A percentile compares a stretch with the other conserved stretches of the same genome.
These are phyloP conservation scores for Plagodis dolabraria DNA, from an alignment of 2,888 invertebrate genomes.

Conservation along the genomic window DNA sequence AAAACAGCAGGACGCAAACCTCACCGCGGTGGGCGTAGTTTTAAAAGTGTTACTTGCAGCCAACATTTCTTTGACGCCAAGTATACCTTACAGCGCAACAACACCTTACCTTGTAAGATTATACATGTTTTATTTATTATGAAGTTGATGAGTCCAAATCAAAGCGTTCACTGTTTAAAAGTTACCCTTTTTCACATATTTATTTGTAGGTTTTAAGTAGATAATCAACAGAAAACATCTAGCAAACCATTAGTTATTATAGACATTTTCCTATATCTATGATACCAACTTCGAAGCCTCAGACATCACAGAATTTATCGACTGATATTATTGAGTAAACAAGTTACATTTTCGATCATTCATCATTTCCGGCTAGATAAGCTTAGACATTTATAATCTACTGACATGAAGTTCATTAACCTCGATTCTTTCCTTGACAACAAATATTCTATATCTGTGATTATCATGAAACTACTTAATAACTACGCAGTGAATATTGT, in stretches of 20 bases:
- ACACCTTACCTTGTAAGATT: too few species aligned
- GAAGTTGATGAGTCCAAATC: too few species aligned
- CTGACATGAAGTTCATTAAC: constrained; percentile 28
- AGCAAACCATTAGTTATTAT: background rate
- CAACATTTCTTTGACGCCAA: too few species aligned
- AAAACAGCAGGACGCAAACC: too few species aligned
- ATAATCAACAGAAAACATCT: background rate
- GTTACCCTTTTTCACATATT: too few species aligned
- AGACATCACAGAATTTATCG: constrained; percentile 28
- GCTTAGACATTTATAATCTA: constrained; percentile 32
- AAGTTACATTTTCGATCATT: constrained; percentile 37
- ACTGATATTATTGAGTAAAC: constrained; percentile 33
- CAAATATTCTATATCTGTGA: constrained; percentile 18
- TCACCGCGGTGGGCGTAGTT: too few species aligned
- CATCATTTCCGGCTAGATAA: constrained; percentile 33
- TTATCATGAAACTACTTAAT: background rate
- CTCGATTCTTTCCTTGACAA: constrained; percentile 17
- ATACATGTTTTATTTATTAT: too few species aligned
- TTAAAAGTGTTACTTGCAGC: too few species aligned
- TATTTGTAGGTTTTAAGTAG: too few species aligned
- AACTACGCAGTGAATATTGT: too few species aligned
- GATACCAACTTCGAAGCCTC: constrained; percentile 10
- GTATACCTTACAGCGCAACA: too few species aligned
- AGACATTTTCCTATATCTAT: constrained; percentile 12
- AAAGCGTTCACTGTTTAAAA: too few species aligned